phyloP scores from a whole-genome alignment of 2,113 vertebrate genomes.

The Corythaixoides concolor region DNA sequence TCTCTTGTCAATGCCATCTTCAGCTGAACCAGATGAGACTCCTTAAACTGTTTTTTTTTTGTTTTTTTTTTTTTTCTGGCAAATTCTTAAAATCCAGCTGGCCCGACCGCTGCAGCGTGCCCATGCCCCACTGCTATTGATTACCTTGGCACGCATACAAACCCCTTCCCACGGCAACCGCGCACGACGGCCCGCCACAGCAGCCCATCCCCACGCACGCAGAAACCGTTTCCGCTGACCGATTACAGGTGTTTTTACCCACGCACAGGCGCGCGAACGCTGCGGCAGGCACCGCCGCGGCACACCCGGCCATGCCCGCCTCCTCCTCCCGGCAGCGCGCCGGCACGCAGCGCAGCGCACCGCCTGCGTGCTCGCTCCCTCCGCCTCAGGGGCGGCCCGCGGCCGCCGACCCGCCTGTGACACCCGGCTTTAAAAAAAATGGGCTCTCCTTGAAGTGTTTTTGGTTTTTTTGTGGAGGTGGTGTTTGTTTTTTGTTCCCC shows the following conservation, averaged over 20 bases:
- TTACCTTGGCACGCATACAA: neutral
- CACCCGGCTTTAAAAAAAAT: accelerated
- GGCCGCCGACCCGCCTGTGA: too few species aligned
- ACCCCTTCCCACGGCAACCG: accelerated
- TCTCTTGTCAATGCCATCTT: neutral
- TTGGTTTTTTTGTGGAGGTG: neutral
- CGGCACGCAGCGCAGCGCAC: too few species aligned
- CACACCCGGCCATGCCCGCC: too few species aligned
- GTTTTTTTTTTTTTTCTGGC: too few species aligned
- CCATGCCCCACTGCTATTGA: neutral
- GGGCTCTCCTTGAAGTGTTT: neutral
- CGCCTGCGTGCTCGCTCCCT: too few species aligned
- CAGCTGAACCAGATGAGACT: neutral
- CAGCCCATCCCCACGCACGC: accelerated
- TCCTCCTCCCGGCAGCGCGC: too few species aligned
- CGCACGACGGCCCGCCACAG: accelerated
- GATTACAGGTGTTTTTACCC: too few species aligned
- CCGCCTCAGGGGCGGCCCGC: too few species aligned
- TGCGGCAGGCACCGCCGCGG: too few species aligned
- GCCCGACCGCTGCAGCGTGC: accelerated
- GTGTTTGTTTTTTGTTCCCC: accelerated
- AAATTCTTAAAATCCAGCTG: neutral
- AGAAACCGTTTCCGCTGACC: neutral
- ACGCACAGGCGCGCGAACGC: too few species aligned
- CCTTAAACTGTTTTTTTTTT: neutral